These are phyloP conservation scores for Brachionichthys hirsutus DNA, from an alignment of 2,113 vertebrate species.

Conservation along the genomic window DNA sequence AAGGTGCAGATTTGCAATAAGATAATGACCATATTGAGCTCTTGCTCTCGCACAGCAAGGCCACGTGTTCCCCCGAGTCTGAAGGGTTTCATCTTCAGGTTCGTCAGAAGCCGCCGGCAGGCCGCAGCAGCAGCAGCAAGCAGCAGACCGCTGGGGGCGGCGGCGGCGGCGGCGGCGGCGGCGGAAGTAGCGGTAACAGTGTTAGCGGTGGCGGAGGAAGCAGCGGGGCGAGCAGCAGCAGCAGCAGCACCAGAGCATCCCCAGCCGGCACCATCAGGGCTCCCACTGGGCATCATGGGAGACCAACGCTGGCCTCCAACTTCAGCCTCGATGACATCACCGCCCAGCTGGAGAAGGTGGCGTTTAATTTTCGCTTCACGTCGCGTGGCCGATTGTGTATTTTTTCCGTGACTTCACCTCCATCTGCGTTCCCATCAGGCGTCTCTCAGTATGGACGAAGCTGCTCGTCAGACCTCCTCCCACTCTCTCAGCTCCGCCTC, in stretches of 20 bases:
- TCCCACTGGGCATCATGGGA: slow-evolving; percentile 51
- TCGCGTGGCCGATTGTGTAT: neutral
- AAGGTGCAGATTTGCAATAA: slow-evolving; percentile 55
- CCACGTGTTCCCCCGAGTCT: too few species aligned
- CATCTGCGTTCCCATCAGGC: slow-evolving; percentile 62
- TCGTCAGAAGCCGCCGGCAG: slow-evolving; percentile 82
- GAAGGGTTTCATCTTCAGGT: slow-evolving; percentile 35
- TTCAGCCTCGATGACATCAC: slow-evolving; percentile 97
- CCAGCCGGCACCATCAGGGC: slow-evolving; percentile 74
- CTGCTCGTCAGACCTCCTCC: slow-evolving; percentile 85
- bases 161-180: slow-evolving; percentile 15
- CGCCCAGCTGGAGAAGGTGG: slow-evolving; percentile 88
- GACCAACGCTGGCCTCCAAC: slow-evolving; percentile 82
- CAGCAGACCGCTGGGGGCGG: slow-evolving; percentile 21
- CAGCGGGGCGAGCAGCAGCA: slow-evolving; percentile 70
- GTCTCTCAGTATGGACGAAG: slow-evolving; percentile 97
- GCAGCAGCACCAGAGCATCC: slow-evolving; percentile 84
- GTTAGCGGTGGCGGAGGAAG: slow-evolving; percentile 62
- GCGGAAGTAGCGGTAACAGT: slow-evolving; percentile 64
- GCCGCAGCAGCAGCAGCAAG: slow-evolving; percentile 62
- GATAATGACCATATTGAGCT: neutral
- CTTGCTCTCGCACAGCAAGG: too few species aligned
- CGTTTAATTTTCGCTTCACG: too few species aligned
- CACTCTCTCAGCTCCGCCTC: slow-evolving; percentile 67
- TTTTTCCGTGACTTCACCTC: neutral